phyloP scores from a whole-genome alignment of 2,113 vertebrate genomes.

The Polypterus bichir region DNA sequence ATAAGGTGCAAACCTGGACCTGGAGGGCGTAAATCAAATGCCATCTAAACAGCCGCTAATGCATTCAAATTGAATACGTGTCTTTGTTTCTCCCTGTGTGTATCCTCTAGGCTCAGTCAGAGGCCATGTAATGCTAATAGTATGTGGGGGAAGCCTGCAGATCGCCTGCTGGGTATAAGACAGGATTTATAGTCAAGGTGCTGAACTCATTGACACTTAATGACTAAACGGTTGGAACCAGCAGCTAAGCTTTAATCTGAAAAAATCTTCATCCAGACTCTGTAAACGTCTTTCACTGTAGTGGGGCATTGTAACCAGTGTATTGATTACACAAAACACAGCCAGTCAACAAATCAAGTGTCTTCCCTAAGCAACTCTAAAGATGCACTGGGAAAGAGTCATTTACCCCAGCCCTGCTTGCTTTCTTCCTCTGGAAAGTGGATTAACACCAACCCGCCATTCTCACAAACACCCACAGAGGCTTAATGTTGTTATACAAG shows the following conservation, averaged over 20 bases:
- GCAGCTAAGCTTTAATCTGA: slow-evolving; percentile 36
- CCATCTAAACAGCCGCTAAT: background rate
- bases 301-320: slow-evolving; percentile 23
- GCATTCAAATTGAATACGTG: background rate
- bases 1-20: background rate
- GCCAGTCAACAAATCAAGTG: slow-evolving; percentile 18
- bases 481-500: slow-evolving; percentile 52
- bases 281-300: slow-evolving; percentile 28
- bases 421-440: too few species aligned
- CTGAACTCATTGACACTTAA: slow-evolving; percentile 47
- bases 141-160: slow-evolving; percentile 40
- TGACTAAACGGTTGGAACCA: slow-evolving; percentile 38
- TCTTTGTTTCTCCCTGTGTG: slow-evolving; percentile 18
- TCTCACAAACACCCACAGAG: slow-evolving; percentile 19
- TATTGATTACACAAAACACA: slow-evolving; percentile 31
- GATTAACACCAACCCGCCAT: too few species aligned
- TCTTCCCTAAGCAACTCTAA: slow-evolving; percentile 44
- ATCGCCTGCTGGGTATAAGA: slow-evolving; percentile 43
- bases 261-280: slow-evolving; percentile 34
- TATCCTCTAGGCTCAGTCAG: slow-evolving; percentile 32
- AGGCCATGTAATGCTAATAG: slow-evolving; percentile 35
- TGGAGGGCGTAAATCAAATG: background rate
- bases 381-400: slow-evolving; percentile 47
- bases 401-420: slow-evolving; percentile 56
- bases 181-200: slow-evolving; percentile 49